phyloP scores from a whole-genome alignment of 1,140 invertebrate genomes.

The Drosophila azteca region DNA sequence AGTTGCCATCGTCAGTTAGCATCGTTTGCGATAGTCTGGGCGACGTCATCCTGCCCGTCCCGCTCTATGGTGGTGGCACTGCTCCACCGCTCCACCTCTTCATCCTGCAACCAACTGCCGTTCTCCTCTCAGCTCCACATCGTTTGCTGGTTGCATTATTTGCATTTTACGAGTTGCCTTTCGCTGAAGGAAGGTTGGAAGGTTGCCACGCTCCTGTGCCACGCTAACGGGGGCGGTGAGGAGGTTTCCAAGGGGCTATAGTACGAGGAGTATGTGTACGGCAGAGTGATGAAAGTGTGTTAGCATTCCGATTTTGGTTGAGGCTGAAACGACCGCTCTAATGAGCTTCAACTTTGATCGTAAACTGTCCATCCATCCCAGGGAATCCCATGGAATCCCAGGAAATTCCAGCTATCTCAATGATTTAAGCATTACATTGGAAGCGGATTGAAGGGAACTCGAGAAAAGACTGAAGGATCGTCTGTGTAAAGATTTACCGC shows the following conservation, averaged over 20 bases:
- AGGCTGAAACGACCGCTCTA: slow-evolving; percentile 16
- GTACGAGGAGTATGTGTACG: neutral
- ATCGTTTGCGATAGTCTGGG: slow-evolving; percentile 58
- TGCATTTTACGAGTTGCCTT: slow-evolving; percentile 78
- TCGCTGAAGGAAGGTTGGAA: slow-evolving; percentile 57
- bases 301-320: slow-evolving; percentile 34
- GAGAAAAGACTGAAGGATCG: no score
- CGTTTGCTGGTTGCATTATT: slow-evolving; percentile 66
- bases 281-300: slow-evolving; percentile 56
- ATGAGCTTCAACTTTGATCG: slow-evolving; percentile 27
- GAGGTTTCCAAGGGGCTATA: no score
- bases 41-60: slow-evolving; percentile 34
- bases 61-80: neutral
- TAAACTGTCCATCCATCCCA: no score
- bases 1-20: slow-evolving; percentile 71
- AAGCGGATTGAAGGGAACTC: no score
- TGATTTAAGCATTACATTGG: no score
- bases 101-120: neutral
- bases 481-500: no score
- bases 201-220: slow-evolving; percentile 55
- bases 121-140: slow-evolving; percentile 1
- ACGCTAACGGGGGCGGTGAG: neutral
- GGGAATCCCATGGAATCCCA: no score
- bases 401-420: no score
- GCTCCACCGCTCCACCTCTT: neutral